Conservation (phyloP, 1,140 invertebrate species). For the Muscidifurax raptorellus region DNA sequence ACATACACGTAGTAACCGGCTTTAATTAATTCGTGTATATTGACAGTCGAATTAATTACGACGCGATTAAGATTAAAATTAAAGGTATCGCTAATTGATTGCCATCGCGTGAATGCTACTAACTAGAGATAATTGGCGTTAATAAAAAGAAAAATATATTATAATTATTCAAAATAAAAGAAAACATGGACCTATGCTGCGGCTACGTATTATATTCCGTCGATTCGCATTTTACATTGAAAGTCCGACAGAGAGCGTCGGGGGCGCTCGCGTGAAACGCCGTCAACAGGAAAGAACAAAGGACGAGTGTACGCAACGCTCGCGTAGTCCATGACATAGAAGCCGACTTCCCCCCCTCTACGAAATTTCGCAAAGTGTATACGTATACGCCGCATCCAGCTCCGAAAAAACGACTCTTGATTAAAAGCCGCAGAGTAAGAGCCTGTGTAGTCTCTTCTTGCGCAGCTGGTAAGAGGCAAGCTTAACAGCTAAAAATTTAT, state of each 20-base stretch:
- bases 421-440: not conserved
- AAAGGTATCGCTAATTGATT: too few relatives aligned
- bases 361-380: conserved; percentile 8
- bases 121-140: too few relatives aligned
- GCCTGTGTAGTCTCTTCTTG: too few relatives aligned
- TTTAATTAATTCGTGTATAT: not conserved
- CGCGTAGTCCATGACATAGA: conserved; percentile 1
- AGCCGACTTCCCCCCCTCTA: conserved; percentile 8
- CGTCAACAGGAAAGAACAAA: conserved; percentile 44
- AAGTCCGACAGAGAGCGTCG: not conserved
- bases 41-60: too few relatives aligned
- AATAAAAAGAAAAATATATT: conserved; percentile 15
- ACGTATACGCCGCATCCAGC: not conserved
- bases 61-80: too few relatives aligned
- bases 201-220: not conserved
- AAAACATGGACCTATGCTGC: not conserved
- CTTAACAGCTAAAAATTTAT: not conserved
- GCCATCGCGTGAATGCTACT: too few relatives aligned
- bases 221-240: conserved; percentile 14
- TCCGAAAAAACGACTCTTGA: not conserved
- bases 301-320: conserved; percentile 11
- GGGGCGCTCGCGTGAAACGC: not conserved
- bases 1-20: too few relatives aligned
- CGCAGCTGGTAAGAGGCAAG: not conserved
- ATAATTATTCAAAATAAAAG: not conserved